Percentiles rank a stretch among this genome's conserved stretches.
phyloP scores from a whole-genome alignment of 2,113 vertebrate genomes.

The Dipodomys ordii region DNA sequence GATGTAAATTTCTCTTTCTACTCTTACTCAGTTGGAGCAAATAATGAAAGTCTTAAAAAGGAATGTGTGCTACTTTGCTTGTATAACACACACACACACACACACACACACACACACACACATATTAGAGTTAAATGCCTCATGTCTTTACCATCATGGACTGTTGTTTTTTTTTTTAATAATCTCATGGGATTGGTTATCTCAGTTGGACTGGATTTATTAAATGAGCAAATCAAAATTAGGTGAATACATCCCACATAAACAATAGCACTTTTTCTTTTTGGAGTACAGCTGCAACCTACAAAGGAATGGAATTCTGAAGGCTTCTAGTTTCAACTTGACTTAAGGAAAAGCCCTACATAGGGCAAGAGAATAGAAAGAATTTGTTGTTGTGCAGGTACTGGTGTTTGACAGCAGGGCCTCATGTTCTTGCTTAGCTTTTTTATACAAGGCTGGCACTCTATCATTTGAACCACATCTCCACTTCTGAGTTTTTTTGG shows the following conservation, averaged over 20 bases:
- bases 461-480: too few relatives aligned
- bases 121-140: neutral
- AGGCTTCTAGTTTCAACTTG: constrained; percentile 9
- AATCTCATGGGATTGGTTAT: constrained; percentile 69
- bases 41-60: constrained; percentile 40
- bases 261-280: constrained; percentile 63
- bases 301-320: neutral
- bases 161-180: constrained; percentile 72
- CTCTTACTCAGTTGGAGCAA: constrained; percentile 60
- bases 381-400: neutral
- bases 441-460: too few relatives aligned
- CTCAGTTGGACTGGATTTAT: constrained; percentile 70
- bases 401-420: too few relatives aligned
- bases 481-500: too few relatives aligned
- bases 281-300: neutral
- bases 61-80: constrained; percentile 40
- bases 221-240: constrained; percentile 77
- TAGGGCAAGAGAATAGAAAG: neutral
- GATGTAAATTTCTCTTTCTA: constrained; percentile 44
- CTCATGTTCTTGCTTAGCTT: too few relatives aligned
- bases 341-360: constrained; percentile 1
- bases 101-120: neutral
- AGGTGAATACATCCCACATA: constrained; percentile 38
- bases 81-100: neutral
- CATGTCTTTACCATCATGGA: neutral